These are phyloP conservation scores for Menidia beryllina DNA, from an alignment of 2,113 vertebrate genomes.

Conservation along the genomic window DNA sequence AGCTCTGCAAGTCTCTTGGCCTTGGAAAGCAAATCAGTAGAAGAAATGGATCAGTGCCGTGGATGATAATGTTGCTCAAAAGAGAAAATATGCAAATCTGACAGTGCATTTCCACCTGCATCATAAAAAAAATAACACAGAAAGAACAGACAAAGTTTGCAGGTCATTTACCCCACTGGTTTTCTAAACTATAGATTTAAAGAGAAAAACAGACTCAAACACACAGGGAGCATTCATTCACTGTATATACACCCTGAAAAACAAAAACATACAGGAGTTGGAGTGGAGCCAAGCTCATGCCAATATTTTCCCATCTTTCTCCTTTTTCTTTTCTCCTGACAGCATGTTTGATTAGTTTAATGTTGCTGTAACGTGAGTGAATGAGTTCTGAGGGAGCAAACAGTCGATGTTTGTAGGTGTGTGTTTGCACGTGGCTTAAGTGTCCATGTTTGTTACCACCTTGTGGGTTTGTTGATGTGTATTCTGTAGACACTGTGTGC, in stretches of 20 bases:
- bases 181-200: conserved; percentile 8
- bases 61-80: background rate
- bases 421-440: conserved; percentile 3
- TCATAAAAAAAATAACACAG: background rate
- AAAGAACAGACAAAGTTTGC: background rate
- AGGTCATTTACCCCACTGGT: background rate
- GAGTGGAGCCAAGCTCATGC: conserved; percentile 26
- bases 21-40: conserved; percentile 19
- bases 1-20: background rate
- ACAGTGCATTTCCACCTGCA: background rate
- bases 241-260: conserved; percentile 29
- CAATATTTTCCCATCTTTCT: conserved; percentile 26
- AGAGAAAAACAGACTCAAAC: conserved; percentile 1
- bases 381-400: conserved; percentile 47
- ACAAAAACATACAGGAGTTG: conserved; percentile 52
- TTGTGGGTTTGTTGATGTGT: conserved; percentile 4
- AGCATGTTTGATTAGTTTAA: conserved; percentile 55
- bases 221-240: conserved; percentile 8
- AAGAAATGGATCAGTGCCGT: conserved; percentile 5
- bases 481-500: conserved; percentile 6
- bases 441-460: conserved; percentile 3
- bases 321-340: conserved; percentile 19
- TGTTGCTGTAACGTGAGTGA: conserved; percentile 64
- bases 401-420: background rate
- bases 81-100: background rate